These are phyloP conservation scores for Tigriopus californicus DNA, from an alignment of 2,888 invertebrate genomes.

Conservation along the genomic window DNA sequence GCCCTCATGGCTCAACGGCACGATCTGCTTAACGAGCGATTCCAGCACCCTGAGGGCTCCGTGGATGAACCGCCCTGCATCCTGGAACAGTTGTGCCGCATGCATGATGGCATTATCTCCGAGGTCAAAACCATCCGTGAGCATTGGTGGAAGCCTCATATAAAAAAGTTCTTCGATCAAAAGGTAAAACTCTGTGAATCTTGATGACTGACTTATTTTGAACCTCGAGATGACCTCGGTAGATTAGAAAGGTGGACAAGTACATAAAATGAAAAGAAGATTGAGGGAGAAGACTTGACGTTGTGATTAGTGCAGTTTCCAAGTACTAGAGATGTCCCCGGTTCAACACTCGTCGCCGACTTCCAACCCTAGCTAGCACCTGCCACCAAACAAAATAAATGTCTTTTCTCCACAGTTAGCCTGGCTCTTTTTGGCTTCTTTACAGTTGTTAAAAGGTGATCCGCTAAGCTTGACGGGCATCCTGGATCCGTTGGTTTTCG, in stretches of 20 bases:
- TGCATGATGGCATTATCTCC: slow-evolving; percentile 57
- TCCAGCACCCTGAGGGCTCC: neutral
- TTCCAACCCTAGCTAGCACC: no score
- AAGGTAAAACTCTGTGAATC: slow-evolving; percentile 37
- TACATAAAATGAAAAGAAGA: no score
- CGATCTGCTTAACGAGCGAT: slow-evolving; percentile 3
- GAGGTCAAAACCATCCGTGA: slow-evolving; percentile 81
- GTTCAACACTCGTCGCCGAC: no score
- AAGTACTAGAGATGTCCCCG: no score
- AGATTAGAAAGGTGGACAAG: no score
- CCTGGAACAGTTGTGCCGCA: slow-evolving; percentile 57
- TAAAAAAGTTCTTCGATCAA: slow-evolving; percentile 52
- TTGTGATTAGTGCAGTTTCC: no score
- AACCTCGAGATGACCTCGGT: no score
- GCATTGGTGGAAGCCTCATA: slow-evolving; percentile 60
- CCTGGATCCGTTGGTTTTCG: slow-evolving; percentile 58
- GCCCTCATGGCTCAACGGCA: slow-evolving; percentile 39
- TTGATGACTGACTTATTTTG: no score
- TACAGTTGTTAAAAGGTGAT: slow-evolving; percentile 36
- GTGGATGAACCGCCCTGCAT: slow-evolving; percentile 43
- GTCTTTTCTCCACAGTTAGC: no score
- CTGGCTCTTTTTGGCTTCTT: no score
- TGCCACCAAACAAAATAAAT: no score
- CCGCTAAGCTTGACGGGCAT: slow-evolving; percentile 48
- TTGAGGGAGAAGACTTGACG: no score